These are phyloP conservation scores for Oithona nana DNA, from an alignment of 2,888 invertebrate genomes.

Conservation along the genomic window DNA sequence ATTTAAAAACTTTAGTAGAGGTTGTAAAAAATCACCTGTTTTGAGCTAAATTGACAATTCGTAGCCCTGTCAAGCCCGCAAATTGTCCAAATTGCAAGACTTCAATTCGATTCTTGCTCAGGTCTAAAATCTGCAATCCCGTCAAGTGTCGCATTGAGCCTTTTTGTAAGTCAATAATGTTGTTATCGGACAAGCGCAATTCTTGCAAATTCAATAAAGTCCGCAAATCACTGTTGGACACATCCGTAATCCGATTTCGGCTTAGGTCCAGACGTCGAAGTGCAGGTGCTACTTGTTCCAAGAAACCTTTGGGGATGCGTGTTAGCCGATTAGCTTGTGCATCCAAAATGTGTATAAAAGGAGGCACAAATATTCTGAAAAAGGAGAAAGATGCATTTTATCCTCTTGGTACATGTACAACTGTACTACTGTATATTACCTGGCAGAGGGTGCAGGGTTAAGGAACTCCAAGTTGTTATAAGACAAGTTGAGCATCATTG, in stretches of 20 bases:
- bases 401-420: no score
- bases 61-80: conserved; percentile 23
- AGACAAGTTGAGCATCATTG: conserved; percentile 55
- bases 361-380: conserved; percentile 25
- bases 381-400: no score
- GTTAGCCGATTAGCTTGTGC: conserved; percentile 46
- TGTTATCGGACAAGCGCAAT: background rate
- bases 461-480: conserved; percentile 40
- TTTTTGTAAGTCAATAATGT: conserved; percentile 35
- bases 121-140: conserved; percentile 28
- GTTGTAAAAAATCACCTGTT: conserved; percentile 19
- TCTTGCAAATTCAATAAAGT: conserved; percentile 13
- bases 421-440: no score
- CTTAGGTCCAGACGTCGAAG: conserved; percentile 49
- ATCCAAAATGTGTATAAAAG: conserved; percentile 48
- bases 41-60: conserved; percentile 23
- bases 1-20: no score
- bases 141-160: conserved; percentile 55
- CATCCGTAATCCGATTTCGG: conserved; percentile 47
- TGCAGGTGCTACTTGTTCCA: conserved; percentile 42
- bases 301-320: conserved; percentile 40
- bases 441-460: conserved; percentile 28
- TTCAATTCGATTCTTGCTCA: conserved; percentile 24
- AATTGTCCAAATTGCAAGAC: conserved; percentile 24
- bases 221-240: conserved; percentile 50